phyloP scores from a whole-genome alignment of 2,113 vertebrate genomes.

The Saccopteryx bilineata region DNA sequence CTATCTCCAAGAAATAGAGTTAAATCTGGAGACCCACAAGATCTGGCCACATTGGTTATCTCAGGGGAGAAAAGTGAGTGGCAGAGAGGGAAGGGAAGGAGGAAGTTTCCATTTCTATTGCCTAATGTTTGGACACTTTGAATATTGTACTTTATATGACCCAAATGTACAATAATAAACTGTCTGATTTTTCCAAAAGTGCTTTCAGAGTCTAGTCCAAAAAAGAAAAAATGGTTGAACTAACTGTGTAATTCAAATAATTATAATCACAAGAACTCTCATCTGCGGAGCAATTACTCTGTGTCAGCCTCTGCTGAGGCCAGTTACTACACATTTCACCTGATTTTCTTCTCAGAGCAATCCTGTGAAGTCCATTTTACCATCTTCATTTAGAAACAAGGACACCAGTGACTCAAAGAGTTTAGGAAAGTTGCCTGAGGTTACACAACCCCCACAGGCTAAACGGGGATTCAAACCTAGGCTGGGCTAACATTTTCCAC shows the following conservation, averaged over 20 bases:
- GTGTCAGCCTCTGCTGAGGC: not conserved
- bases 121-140: not conserved
- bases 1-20: not conserved
- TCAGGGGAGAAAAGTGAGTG: not conserved
- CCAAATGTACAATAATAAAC: not conserved
- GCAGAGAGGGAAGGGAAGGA: not conserved
- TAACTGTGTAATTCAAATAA: not conserved
- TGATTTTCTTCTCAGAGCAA: conserved; percentile 47
- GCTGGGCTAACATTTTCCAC: not conserved
- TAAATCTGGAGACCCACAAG: not conserved
- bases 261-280: not conserved
- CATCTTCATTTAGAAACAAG: conserved; percentile 7
- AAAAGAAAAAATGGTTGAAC: not conserved
- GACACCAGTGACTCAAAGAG: conserved; percentile 27
- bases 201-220: not conserved
- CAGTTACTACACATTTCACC: not conserved
- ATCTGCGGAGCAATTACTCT: not conserved
- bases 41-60: not conserved
- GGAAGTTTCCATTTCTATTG: not conserved
- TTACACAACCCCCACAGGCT: conserved; percentile 11
- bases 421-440: conserved; percentile 34
- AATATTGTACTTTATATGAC: not conserved
- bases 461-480: conserved; percentile 47
- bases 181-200: conserved; percentile 44
- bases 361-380: conserved; percentile 14